These are phyloP conservation scores for Xylota sylvarum DNA, from an alignment of 2,888 invertebrate species.

Conservation along the genomic window DNA sequence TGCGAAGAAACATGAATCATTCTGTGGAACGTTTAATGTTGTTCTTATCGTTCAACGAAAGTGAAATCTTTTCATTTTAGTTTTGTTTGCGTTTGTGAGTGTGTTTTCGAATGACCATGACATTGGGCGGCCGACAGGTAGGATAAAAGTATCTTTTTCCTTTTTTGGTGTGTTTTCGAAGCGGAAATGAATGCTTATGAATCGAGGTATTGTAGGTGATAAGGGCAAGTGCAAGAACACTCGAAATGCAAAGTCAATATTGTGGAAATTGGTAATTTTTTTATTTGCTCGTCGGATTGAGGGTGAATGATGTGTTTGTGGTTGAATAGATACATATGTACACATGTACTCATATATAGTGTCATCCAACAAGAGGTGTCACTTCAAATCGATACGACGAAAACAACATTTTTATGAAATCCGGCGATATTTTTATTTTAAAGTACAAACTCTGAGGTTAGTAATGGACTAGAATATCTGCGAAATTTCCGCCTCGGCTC, in stretches of 20 bases:
- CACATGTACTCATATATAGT: no score
- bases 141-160: neutral
- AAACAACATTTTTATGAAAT: no score
- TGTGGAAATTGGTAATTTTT: neutral
- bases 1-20: slow-evolving; percentile 47
- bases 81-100: slow-evolving; percentile 10
- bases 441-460: no score
- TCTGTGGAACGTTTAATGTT: slow-evolving; percentile 11
- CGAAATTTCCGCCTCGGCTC: no score
- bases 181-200: slow-evolving; percentile 22
- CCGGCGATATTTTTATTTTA: no score
- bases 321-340: neutral
- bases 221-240: slow-evolving; percentile 8
- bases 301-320: neutral
- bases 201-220: neutral
- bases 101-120: slow-evolving; percentile 54
- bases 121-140: slow-evolving; percentile 48
- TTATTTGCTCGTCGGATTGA: neutral
- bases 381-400: no score
- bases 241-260: neutral
- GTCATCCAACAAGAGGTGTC: no score
- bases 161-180: neutral
- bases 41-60: slow-evolving; percentile 61
- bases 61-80: slow-evolving; percentile 55
- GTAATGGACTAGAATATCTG: no score